Evolutionary conservation across 2,888 invertebrate genomes (phyloP), one percentile per base, ranked within the genome.

Genomic region (Drosophila rellima): DNA sequence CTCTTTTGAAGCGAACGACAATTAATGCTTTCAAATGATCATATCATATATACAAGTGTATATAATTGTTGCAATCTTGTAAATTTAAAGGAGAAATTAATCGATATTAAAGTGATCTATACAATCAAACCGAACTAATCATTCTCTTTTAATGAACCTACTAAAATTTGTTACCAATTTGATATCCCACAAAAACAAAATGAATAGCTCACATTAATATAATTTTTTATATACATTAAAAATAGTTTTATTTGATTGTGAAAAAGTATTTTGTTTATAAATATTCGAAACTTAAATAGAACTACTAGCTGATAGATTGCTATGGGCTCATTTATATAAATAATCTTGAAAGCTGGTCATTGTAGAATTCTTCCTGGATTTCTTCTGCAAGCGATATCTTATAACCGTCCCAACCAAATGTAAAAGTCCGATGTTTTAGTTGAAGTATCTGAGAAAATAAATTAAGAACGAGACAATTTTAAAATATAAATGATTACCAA

Each of bases 331-430:
- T 39, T 13, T 4, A 26, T 39, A 50, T 75, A 33, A 62, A 61
- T 52, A 59, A 67, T 68, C 33, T 64, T 63, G 45, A 56, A 44
- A 33, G 15, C 13, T 42, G 15, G 52, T 18, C 42, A 33, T 17
- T 11, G 2, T 29, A 3, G 23, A 71, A 20, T 40, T 66, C 17
- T 35, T 64, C 67, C 78, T 77, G 11, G 39, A 44, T 64, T 72
- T 80, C 73, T 72, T 77, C 67, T 67, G 81, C 42, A 60, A 50
- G 40, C 63, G 39, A 56, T 33, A 18, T 10, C 39, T 33, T 26
- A 42, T 11, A 35, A 13, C 64, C 48, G 33, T 10, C 18, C 40
- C 26, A 39, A 29, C 33, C 50, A 45, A 47, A 35, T 51, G 35
- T 33, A 29, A 50, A 31, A 23, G n/a, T 8, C 39, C 39, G 26